Conservation (phyloP, 2,888 invertebrate species). For the Apodemia hepburni region DNA sequence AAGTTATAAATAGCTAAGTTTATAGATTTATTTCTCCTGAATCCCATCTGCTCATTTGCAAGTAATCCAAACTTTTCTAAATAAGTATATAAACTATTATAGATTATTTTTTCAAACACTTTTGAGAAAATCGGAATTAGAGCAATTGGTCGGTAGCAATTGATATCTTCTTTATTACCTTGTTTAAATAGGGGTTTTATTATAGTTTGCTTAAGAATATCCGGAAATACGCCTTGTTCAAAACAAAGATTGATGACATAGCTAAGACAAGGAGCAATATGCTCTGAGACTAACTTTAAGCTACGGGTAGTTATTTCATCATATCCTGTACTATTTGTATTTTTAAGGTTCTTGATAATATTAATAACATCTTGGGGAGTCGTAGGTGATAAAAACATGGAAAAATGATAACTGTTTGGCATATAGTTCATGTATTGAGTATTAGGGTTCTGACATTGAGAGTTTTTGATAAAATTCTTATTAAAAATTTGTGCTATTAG, state of each 20-base stretch:
- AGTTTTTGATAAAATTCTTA: not conserved
- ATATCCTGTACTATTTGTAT: not conserved
- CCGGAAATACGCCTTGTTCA: not conserved
- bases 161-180: not conserved
- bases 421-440: not conserved
- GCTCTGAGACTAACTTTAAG: not conserved
- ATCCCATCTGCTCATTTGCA: not conserved
- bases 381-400: not conserved
- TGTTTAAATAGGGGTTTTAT: not conserved
- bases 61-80: not conserved
- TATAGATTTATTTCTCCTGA: too few relatives aligned
- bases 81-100: not conserved
- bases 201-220: not conserved
- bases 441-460: not conserved
- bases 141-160: not conserved
- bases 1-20: too few relatives aligned
- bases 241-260: not conserved
- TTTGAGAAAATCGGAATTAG: slow-evolving; percentile 1
- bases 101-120: not conserved
- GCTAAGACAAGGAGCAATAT: slow-evolving; percentile 3
- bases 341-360: not conserved
- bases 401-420: not conserved
- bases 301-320: not conserved
- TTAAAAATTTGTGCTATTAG: not conserved
- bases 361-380: not conserved